phyloP scores from a whole-genome alignment of 2,888 invertebrate species.

The Nowickia ferox region DNA sequence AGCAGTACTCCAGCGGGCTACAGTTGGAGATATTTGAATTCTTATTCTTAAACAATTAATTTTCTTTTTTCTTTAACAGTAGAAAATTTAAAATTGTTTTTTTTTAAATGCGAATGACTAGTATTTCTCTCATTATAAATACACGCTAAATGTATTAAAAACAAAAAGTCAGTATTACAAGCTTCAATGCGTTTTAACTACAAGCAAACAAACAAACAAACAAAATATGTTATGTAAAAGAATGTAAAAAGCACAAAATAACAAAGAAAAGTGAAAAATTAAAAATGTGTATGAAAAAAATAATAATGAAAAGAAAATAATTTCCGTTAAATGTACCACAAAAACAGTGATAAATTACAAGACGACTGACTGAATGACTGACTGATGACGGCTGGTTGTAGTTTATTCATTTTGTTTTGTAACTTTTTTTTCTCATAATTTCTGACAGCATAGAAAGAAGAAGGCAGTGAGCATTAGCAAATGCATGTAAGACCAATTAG shows the following conservation, averaged over 20 bases:
- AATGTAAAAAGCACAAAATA: not conserved
- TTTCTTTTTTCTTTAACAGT: not conserved
- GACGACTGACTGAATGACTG: slow-evolving; percentile 27
- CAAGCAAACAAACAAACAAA: slow-evolving; percentile 13
- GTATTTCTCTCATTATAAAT: slow-evolving; percentile 66
- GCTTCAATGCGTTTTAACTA: slow-evolving; percentile 51
- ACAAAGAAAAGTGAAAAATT: slow-evolving; percentile 54
- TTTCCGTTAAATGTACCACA: slow-evolving; percentile 70
- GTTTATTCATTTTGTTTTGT: not conserved
- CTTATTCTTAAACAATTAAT: no score
- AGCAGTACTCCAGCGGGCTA: no score
- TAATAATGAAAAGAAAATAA: slow-evolving; percentile 61
- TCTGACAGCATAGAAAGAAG: not conserved
- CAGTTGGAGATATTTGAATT: no score
- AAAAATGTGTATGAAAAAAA: slow-evolving; percentile 1
- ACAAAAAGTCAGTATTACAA: slow-evolving; percentile 57
- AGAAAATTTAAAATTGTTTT: not conserved
- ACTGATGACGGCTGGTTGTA: slow-evolving; percentile 4
- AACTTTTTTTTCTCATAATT: slow-evolving; percentile 7
- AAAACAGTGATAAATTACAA: slow-evolving; percentile 65
- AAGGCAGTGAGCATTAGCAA: slow-evolving; percentile 32
- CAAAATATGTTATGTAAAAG: slow-evolving; percentile 54
- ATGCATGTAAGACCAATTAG: slow-evolving; percentile 71
- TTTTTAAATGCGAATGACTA: not conserved
- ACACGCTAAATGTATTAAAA: slow-evolving; percentile 67